phyloP scores from a whole-genome alignment of 1,140 invertebrate genomes.

The Trachymyrmex cornetzi region DNA sequence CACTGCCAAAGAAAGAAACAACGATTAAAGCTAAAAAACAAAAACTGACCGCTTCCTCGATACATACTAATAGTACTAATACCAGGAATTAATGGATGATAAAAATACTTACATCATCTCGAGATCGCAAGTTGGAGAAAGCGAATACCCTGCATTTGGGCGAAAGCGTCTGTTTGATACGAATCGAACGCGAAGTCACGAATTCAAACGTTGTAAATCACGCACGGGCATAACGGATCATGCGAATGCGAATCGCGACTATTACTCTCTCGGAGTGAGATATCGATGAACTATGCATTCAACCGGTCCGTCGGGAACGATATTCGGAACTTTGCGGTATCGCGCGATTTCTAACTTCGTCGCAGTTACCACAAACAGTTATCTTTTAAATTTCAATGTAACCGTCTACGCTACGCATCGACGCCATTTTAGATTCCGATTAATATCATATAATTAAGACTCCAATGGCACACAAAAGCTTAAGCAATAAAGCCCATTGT shows the following conservation, averaged over 20 bases:
- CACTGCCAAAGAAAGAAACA: background rate
- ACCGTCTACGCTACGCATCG: background rate
- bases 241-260: constrained; percentile 30
- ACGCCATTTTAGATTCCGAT: background rate
- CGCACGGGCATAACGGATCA: constrained; percentile 34
- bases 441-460: background rate
- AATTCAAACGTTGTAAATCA: constrained; percentile 40
- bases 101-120: background rate
- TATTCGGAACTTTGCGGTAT: constrained; percentile 32
- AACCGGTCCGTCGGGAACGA: background rate
- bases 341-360: constrained; percentile 44
- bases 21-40: background rate
- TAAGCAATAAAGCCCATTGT: too few relatives aligned
- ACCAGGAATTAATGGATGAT: background rate
- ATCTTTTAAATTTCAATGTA: constrained; percentile 35
- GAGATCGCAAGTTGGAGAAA: constrained; percentile 24
- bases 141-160: background rate
- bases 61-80: background rate
- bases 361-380: constrained; percentile 7
- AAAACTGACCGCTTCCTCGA: background rate
- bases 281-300: constrained; percentile 50
- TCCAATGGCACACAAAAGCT: too few relatives aligned
- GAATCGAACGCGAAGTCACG: constrained; percentile 41
- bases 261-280: constrained; percentile 13
- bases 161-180: constrained; percentile 30